Conservation (phyloP, 2,888 invertebrate species). For the Monoplex corrugatus region DNA sequence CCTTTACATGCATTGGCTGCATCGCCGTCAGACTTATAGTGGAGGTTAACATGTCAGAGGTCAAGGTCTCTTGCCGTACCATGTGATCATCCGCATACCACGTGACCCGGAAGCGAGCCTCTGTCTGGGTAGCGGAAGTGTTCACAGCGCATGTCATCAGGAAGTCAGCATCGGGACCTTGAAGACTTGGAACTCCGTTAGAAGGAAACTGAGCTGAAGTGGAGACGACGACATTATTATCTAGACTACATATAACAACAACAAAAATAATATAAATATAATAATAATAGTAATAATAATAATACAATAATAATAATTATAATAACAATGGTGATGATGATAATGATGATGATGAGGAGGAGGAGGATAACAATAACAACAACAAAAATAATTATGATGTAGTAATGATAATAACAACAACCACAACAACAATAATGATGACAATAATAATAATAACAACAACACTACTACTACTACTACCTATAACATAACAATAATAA, state of each 20-base stretch:
- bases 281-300: not conserved
- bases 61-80: not conserved
- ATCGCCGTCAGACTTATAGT: not conserved
- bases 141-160: slow-evolving; percentile 31
- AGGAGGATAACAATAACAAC: too few relatives aligned
- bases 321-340: too few relatives aligned
- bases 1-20: not conserved
- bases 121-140: not conserved
- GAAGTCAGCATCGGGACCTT: slow-evolving; percentile 16
- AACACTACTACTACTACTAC: too few relatives aligned
- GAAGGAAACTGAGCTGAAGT: not conserved
- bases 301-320: too few relatives aligned
- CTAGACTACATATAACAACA: not conserved
- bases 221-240: not conserved
- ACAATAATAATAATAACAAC: too few relatives aligned
- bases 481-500: too few relatives aligned
- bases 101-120: slow-evolving; percentile 32
- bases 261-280: not conserved
- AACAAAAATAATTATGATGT: too few relatives aligned
- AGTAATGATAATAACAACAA: too few relatives aligned
- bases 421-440: too few relatives aligned
- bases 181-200: not conserved
- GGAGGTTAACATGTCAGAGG: not conserved
- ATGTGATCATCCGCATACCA: slow-evolving; percentile 28
- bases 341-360: too few relatives aligned